phyloP scores from a whole-genome alignment of 2,888 invertebrate species.

The Pollenia labialis region DNA sequence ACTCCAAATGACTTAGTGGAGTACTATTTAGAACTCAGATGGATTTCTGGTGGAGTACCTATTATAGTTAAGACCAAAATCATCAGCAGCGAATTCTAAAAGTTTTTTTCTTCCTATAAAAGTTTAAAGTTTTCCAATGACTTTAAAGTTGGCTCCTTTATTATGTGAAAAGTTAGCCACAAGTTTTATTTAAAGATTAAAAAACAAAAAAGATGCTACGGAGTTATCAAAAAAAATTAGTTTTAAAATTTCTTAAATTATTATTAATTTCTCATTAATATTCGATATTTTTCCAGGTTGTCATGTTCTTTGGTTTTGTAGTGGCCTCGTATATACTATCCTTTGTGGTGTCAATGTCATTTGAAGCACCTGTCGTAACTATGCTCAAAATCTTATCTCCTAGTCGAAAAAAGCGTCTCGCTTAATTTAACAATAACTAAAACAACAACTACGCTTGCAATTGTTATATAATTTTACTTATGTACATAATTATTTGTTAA shows the following conservation, averaged over 20 bases:
- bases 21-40: no score
- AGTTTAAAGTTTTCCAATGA: no score
- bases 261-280: neutral
- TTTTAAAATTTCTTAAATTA: neutral
- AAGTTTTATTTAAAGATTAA: neutral
- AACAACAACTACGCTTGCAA: constrained; percentile 65
- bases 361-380: constrained; percentile 93
- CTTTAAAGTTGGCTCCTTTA: no score
- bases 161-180: no score
- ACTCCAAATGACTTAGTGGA: no score
- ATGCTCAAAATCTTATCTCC: constrained; percentile 90
- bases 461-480: constrained; percentile 68
- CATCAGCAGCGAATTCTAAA: no score
- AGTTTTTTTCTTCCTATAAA: no score
- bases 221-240: neutral
- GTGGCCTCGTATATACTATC: constrained; percentile 91
- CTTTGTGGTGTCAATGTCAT: constrained; percentile 91
- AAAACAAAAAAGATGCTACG: neutral
- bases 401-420: constrained; percentile 84
- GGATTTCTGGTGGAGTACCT: no score
- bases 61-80: no score
- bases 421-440: constrained; percentile 74
- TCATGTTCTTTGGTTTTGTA: constrained; percentile 92
- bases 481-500: constrained; percentile 73
- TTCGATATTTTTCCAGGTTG: constrained; percentile 85